Evolutionary conservation across 2,113 vertebrate species (phyloP), one percentile per base, ranked within the genome.

Genomic region (Dicrurus megarhynchus): DNA sequence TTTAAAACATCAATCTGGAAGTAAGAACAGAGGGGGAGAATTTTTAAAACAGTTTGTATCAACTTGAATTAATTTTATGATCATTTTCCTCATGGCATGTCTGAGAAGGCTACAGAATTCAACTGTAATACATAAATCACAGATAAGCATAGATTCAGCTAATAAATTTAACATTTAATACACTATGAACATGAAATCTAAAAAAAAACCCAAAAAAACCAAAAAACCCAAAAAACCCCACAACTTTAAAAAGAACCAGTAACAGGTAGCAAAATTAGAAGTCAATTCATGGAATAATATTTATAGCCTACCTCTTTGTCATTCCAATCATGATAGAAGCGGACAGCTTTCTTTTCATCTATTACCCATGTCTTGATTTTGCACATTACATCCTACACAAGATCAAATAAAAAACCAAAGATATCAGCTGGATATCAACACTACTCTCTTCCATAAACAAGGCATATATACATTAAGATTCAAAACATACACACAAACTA

Each of bases 1-100:
- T 99, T 99, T 97, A 99, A 97, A 68, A 99, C 99, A 71, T 99
- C 99, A 91, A 99, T 99, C 99, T 99, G 95, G 69, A 98, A 95
- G 46, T 30, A 47, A 75, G 91, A 89, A 87, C 11, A 96, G 0
- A 96, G 37, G 71, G 75, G 52, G 5, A 95, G 16, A 96, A 91
- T 77, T 89, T 85, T 87, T 73, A 95, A 71, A 95, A 44, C 50
- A 80, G 59, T 28, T 71, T 64, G 20, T 5, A 88, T 30, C 78
- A 92, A 74, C 71, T 41, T 57, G 11, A 46, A 41, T 49, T 74
- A 90, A 81, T 96, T 93, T 87, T 93, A 37, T 28, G 24, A 87
- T 47, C 33, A 50, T 56, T 97, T 84, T 69, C 37, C n/a, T 93
- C 74, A 33, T 18, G 26, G 70, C 53, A 52, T 22, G 41, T 93